Percentiles rank a stretch among this genome's conserved stretches.
Conservation (phyloP, 2,888 invertebrate species). For the Calameuta pallipes region DNA sequence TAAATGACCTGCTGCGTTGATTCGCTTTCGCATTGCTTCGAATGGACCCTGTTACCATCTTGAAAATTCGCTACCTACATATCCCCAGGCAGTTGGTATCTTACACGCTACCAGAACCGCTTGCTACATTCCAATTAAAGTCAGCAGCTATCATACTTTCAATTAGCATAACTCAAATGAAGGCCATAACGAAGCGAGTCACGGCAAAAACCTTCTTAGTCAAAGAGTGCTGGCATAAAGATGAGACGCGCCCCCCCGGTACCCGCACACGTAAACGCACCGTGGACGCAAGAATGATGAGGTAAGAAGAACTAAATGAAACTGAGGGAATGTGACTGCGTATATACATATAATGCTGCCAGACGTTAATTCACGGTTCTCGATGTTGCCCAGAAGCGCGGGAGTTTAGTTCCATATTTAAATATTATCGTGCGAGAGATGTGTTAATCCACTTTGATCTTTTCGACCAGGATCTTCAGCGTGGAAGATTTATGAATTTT, state of each 20-base stretch:
- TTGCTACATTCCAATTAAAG: conserved; percentile 50
- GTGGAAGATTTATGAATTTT: not conserved
- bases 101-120: conserved; percentile 1
- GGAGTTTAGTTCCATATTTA: not conserved
- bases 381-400: not conserved
- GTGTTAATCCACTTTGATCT: not conserved
- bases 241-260: conserved; percentile 15
- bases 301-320: conserved; percentile 49
- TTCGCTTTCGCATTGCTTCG: not conserved
- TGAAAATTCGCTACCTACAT: not conserved
- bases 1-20: not conserved
- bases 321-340: conserved; percentile 25
- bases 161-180: conserved; percentile 60
- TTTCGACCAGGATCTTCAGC: not conserved
- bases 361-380: conserved; percentile 18
- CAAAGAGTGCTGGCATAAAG: conserved; percentile 41
- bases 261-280: conserved; percentile 5
- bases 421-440: not conserved
- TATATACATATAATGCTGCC: not conserved
- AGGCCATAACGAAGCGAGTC: conserved; percentile 42
- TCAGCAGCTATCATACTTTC: conserved; percentile 50
- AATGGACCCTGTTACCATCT: not conserved
- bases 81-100: not conserved
- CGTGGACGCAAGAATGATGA: conserved; percentile 32
- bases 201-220: conserved; percentile 46